Evolutionary conservation across 2,113 vertebrate genomes (phyloP), one percentile per base, ranked within the genome.

Genomic region (Cnemophilus loriae): DNA sequence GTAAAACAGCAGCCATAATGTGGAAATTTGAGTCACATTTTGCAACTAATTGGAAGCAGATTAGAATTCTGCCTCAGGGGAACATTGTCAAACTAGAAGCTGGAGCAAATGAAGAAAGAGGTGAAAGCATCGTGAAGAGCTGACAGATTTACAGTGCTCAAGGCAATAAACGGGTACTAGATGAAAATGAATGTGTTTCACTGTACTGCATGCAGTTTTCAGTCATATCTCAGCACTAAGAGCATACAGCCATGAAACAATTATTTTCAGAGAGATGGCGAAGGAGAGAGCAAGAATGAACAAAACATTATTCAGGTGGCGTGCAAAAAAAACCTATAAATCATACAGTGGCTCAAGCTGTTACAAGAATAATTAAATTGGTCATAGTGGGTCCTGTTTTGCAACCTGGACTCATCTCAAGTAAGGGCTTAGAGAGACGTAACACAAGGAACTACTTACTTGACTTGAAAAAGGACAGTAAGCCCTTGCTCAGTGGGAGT

Each of bases 31-130:
- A 98, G 98, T 98, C 98, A 98, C 98, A 98, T 98, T 98, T 98
- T 98, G 97, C 97, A 98, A 98, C 98, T 98, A 98, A 98, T 98
- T 98, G 98, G 98, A 98, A 98, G 98, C 98, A 98, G 98, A 98
- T 98, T 98, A 98, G 97, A 98, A 98, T 98, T 98, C 97, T 90
- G 97, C 98, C 98, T 98, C 98, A 91, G 97, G 98, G 98, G 98
- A 98, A 97, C 98, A 97, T 97, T 98, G 98, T 98, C 98, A 98
- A 98, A 98, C 98, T 98, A 98, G 98, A 98, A 98, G 97, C 97
- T 96, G 93, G 94, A 98, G 98, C 97, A 98, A 98, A 98, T 97
- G 97, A 98, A 98, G 98, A 98, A 98, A 98, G 97, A 98, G 98
- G 98, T 98, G 98, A 98, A 98, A 97, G 97, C 97, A 93, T 97